phyloP scores from a whole-genome alignment of 2,888 invertebrate species.

The Troides helena region DNA sequence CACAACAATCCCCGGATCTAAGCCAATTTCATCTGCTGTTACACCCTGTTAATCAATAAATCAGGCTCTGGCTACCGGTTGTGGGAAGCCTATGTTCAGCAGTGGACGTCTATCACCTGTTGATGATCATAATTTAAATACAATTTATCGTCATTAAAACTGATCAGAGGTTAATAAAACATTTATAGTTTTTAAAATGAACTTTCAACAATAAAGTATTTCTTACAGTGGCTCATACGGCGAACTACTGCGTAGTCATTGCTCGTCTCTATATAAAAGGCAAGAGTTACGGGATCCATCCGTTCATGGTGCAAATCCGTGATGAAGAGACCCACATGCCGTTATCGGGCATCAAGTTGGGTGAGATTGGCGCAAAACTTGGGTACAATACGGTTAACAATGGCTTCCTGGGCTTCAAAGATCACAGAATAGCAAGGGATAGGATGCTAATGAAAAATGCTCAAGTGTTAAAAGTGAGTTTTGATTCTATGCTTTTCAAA shows the following conservation, averaged over 20 bases:
- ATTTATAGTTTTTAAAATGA: too few species aligned
- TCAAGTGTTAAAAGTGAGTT: constrained; percentile 83
- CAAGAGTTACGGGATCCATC: not conserved
- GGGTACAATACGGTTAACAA: not conserved
- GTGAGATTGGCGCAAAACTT: not conserved
- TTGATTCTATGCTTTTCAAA: not conserved
- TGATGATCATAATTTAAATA: too few species aligned
- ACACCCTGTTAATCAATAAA: too few species aligned
- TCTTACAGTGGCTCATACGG: not conserved
- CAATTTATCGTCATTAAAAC: too few species aligned
- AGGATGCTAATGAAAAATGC: constrained; percentile 97
- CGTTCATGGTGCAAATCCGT: constrained; percentile 5
- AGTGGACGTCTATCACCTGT: too few species aligned
- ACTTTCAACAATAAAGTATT: too few species aligned
- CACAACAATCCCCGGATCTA: too few species aligned
- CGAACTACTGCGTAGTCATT: not conserved
- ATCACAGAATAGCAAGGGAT: constrained; percentile 91
- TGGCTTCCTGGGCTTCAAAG: constrained; percentile 77
- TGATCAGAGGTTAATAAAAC: too few species aligned
- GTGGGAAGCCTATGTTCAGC: too few species aligned
- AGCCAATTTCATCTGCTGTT: too few species aligned
- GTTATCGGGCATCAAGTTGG: not conserved
- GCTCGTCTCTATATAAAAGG: not conserved
- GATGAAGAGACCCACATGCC: constrained; percentile 2
- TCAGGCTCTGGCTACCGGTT: too few species aligned